A percentile compares a stretch with the other conserved stretches of the same genome.
These are phyloP conservation scores for Tetragonisca angustula DNA, from an alignment of 2,888 invertebrate genomes.

Conservation along the genomic window DNA sequence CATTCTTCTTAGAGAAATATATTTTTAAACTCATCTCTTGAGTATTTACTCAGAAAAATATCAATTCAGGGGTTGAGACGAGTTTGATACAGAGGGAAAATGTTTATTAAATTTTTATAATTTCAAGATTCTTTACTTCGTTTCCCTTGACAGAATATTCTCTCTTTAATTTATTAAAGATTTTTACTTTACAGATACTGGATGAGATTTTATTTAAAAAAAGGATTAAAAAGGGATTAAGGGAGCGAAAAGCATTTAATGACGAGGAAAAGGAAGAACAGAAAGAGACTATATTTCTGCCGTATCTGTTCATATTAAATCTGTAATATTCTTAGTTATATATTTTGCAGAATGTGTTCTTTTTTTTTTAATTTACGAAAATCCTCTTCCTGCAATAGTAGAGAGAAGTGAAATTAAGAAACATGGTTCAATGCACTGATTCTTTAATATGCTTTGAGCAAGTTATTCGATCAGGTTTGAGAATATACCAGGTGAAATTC, in stretches of 20 bases:
- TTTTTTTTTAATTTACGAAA: neutral
- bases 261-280: too few species aligned
- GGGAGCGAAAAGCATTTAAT: neutral
- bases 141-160: too few species aligned
- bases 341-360: neutral
- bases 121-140: too few species aligned
- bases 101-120: too few species aligned
- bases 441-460: neutral
- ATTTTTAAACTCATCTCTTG: too few species aligned
- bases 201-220: neutral
- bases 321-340: neutral
- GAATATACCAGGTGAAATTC: neutral
- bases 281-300: neutral
- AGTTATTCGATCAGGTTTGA: neutral
- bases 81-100: too few species aligned
- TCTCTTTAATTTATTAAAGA: too few species aligned
- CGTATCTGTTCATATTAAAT: neutral
- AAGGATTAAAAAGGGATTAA: neutral
- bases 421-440: neutral
- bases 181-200: neutral
- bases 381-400: neutral
- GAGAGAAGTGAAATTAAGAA: too few species aligned
- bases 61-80: too few species aligned
- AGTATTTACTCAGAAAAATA: too few species aligned
- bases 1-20: neutral